Base-by-base conservation (phyloP, 53 echinoderm and acorn worm genomes). In the Paracentrotus lividus region DNA sequence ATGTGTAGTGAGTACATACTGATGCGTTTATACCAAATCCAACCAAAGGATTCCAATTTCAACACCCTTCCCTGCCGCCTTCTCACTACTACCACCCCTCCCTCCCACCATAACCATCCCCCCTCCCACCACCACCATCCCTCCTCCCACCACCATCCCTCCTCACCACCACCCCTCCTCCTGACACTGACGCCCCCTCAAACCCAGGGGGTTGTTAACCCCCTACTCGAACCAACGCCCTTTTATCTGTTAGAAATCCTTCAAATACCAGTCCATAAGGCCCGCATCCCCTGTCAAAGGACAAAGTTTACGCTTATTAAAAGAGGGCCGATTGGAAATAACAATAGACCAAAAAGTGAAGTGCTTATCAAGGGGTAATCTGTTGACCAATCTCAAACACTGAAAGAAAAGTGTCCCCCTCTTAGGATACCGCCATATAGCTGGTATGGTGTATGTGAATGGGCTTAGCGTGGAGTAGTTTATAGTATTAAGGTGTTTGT, bases 351-450 rank as follows among this genome's bases (percentile, higher is more conserved):
- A 38, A 64, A n/a, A 89, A 89, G 60, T 89, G 89, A 89, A 89
- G 89, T 89, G 89, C 89, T 64, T 89, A 33, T 89, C 64, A 24
- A 40, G 64, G 1, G 27, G 23, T 89, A 89, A 89, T 89, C 89
- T 89, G 65, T 89, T 89, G 89, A 89, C 89, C 66, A 89, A 89
- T 89, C 42, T 12, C 45, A 89, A 89, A 89, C 44, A 89, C 42
- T 0, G 6, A 64, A 89, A 60, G 89, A 89, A 88, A 61, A 64
- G 89, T 21, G 20, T 29, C 89, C 47, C 65, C 65, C 59, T 89
- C 44, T 89, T 7, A 87, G 56, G 23, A 65, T 65, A 33, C 89
- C 66, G n/a, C 89, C 89, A 56, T 43, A 42, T 38, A 32, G 53
- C 47, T 33, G 87, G 47, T 56, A 56, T 65, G 56, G 21, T 89